Evolutionary conservation across 2,888 invertebrate species (phyloP), one percentile per base, ranked within the genome.

Genomic region (Xestia rhomboidea): DNA sequence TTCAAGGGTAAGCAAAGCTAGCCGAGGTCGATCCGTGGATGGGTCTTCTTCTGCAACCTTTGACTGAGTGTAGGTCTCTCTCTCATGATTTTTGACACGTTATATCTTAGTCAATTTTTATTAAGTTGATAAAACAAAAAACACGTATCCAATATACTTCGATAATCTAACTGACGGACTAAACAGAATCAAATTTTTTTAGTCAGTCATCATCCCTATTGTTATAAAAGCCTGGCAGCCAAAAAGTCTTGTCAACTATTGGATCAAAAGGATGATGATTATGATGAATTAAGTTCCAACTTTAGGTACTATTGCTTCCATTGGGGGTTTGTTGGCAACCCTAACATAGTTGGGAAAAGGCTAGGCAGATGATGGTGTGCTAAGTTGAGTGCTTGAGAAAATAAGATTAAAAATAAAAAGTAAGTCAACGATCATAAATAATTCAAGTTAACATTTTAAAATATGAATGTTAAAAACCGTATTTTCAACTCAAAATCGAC

Each of bases 401-500:
- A 46, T 7, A n/a, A 11, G 15, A 38, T 10, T 10, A 3, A 49
- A 38, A 41, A 18, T 34, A 34, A 49, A 27, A 74, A 74, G 0
- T 15, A 21, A 57, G 27, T 34, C 0, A 57, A 21, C 11, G 0
- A 34, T 13, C 10, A 34, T 15, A 27, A 60, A 1, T 30, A 18
- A 27, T 27, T 1, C 13, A 30, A 18, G 15, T 27, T 46, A 18
- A 49, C 5, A 68, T 51, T 60, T 62, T 38, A 30, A 54, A 64
- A 63, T 44, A 21, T 30, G 5, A 41, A 30, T 64, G 6, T 41
- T 10, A 44, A 49, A 64, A 46, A 79, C 24, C 3, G 1, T n/a
- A n/a, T 15, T 44, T 70, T 69, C n/a, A 15, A 51, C 27, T 67
- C 6, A 66, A 73, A 69, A 68, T 72, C 68, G n/a, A 7, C 49